Evolutionary conservation across 1,140 invertebrate genomes (phyloP).

Genomic region (Diabrotica virgifera): DNA sequence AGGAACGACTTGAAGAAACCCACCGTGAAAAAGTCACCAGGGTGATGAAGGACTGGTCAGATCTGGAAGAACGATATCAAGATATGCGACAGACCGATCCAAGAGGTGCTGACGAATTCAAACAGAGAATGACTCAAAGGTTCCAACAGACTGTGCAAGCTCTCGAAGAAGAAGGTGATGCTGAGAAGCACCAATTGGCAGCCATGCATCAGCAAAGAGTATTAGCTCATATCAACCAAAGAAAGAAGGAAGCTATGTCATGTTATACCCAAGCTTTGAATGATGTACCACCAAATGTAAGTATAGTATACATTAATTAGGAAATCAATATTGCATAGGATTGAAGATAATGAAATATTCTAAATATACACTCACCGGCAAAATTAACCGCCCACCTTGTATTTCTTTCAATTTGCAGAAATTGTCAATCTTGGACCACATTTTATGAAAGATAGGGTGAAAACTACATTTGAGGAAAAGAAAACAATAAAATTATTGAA

Average conservation of each 20-base stretch:
- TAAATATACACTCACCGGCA: too few species aligned
- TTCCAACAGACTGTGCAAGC: slow-evolving; percentile 92
- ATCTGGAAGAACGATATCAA: slow-evolving; percentile 94
- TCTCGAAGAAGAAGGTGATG: slow-evolving; percentile 91
- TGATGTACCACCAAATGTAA: slow-evolving; percentile 82
- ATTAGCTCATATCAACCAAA: slow-evolving; percentile 88
- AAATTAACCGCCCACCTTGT: too few species aligned
- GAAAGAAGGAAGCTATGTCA: slow-evolving; percentile 92
- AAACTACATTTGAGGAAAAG: too few species aligned
- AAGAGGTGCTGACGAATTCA: slow-evolving; percentile 90
- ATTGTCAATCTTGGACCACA: too few species aligned
- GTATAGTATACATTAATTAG: slow-evolving; percentile 25
- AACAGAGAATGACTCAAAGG: slow-evolving; percentile 90
- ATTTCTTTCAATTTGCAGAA: too few species aligned
- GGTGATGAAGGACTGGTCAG: slow-evolving; percentile 99
- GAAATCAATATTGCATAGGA: too few species aligned
- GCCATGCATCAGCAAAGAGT: slow-evolving; percentile 97
- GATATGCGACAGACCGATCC: slow-evolving; percentile 91
- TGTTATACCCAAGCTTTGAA: slow-evolving; percentile 90
- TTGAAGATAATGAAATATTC: too few species aligned
- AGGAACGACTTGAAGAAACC: slow-evolving; percentile 87
- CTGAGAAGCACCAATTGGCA: slow-evolving; percentile 92
- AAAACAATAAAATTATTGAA: too few species aligned
- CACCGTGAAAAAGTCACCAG: slow-evolving; percentile 87
- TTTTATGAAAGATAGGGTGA: too few species aligned